phyloP scores from a whole-genome alignment of 2,888 invertebrate species.

The Clivina fossor region DNA sequence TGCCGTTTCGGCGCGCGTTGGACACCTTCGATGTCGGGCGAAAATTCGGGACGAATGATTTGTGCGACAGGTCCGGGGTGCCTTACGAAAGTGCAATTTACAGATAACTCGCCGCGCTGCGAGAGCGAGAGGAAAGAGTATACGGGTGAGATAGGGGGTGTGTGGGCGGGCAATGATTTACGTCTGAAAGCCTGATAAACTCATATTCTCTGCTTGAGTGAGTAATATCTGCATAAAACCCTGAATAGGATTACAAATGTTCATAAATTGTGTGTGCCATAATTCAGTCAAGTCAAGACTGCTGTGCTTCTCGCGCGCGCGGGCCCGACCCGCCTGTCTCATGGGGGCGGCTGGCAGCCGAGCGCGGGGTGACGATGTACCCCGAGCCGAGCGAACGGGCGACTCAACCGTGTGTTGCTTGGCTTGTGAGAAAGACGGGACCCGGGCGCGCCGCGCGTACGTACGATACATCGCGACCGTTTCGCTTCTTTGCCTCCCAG shows the following conservation, averaged over 20 bases:
- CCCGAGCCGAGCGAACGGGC: too few species aligned
- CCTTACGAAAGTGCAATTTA: slow-evolving; percentile 66
- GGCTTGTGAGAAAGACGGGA: too few species aligned
- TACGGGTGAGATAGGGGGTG: too few species aligned
- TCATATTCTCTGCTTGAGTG: slow-evolving; percentile 57
- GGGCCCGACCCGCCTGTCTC: slow-evolving; percentile 3
- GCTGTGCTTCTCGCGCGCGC: neutral
- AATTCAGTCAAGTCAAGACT: slow-evolving; percentile 51
- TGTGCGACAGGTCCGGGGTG: slow-evolving; percentile 35
- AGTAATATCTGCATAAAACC: slow-evolving; percentile 57
- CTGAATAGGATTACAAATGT: slow-evolving; percentile 57
- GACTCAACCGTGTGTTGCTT: too few species aligned
- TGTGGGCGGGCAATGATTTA: slow-evolving; percentile 70
- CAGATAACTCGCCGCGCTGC: slow-evolving; percentile 56
- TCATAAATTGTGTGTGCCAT: slow-evolving; percentile 55
- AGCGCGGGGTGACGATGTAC: too few species aligned
- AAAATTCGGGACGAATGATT: too few species aligned
- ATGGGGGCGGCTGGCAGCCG: neutral
- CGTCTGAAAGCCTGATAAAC: slow-evolving; percentile 65
- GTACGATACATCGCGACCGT: too few species aligned
- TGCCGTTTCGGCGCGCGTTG: slow-evolving; percentile 27
- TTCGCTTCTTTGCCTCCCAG: too few species aligned
- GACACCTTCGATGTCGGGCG: too few species aligned
- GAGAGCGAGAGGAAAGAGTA: slow-evolving; percentile 45
- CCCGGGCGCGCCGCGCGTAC: too few species aligned